A percentile compares a stretch with the other conserved stretches of the same genome.
These are phyloP conservation scores for Symphodus melops DNA, from an alignment of 2,113 vertebrate genomes.

Conservation along the genomic window DNA sequence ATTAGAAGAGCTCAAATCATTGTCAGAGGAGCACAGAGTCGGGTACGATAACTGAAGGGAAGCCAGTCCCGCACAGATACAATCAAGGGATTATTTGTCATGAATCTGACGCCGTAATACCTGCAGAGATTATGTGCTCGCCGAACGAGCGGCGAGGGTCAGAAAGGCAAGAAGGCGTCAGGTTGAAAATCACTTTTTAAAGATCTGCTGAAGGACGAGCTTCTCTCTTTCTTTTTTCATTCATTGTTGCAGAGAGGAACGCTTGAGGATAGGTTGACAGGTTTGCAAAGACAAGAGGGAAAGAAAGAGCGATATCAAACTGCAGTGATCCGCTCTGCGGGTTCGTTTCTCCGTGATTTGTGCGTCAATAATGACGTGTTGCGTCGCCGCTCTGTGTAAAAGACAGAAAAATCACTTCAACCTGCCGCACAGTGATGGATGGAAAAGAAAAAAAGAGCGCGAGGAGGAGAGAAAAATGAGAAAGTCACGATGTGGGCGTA, in stretches of 20 bases:
- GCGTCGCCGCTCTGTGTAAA: neutral
- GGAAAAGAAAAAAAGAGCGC: neutral
- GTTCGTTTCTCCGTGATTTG: neutral
- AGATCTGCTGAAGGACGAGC: neutral
- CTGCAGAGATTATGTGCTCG: slow-evolving; percentile 35
- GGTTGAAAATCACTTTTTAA: slow-evolving; percentile 1
- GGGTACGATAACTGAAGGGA: neutral
- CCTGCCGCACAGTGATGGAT: slow-evolving; percentile 3
- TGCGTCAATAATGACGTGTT: no score
- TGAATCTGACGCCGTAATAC: slow-evolving; percentile 15
- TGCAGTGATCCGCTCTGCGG: no score
- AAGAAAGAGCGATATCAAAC: neutral
- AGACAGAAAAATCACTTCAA: neutral
- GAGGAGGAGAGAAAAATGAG: slow-evolving; percentile 6
- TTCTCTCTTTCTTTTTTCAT: no score
- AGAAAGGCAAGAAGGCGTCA: slow-evolving; percentile 1
- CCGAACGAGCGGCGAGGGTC: slow-evolving; percentile 16
- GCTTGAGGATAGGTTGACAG: neutral
- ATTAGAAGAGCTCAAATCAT: slow-evolving; percentile 49
- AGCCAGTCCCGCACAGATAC: slow-evolving; percentile 21
- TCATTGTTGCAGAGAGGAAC: neutral
- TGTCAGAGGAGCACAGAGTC: slow-evolving; percentile 35
- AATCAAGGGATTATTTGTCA: slow-evolving; percentile 45
- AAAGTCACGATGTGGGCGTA: slow-evolving; percentile 10
- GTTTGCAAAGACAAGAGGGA: neutral